phyloP scores from a whole-genome alignment of 2,888 invertebrate species.

The Caenorhabditis zanzibari region DNA sequence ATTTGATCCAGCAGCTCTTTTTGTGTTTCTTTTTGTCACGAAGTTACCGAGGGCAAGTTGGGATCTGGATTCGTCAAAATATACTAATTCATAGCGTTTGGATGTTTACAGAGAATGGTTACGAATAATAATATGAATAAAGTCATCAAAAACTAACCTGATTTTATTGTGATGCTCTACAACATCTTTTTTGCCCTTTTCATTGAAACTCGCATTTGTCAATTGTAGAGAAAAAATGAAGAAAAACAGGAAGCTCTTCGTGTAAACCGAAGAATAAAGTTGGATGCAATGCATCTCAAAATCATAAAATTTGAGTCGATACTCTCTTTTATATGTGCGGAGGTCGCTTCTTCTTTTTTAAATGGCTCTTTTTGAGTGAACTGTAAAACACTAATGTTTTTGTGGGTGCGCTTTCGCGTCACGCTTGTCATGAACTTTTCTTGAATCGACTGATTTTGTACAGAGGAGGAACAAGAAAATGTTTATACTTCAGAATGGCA shows the following conservation, averaged over 20 bases:
- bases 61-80: constrained; percentile 39
- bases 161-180: constrained; percentile 50
- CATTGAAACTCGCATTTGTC: constrained; percentile 22
- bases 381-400: constrained; percentile 29
- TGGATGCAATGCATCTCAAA: constrained; percentile 30
- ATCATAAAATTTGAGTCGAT: constrained; percentile 39
- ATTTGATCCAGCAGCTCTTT: constrained; percentile 46
- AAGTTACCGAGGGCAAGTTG: constrained; percentile 48
- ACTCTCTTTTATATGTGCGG: constrained; percentile 39
- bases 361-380: constrained; percentile 47
- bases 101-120: not conserved
- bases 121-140: too few species aligned
- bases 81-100: too few species aligned
- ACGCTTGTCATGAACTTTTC: not conserved
- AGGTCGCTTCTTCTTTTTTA: constrained; percentile 1
- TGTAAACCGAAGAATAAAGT: constrained; percentile 14
- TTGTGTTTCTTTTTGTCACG: constrained; percentile 45
- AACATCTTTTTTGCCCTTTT: constrained; percentile 16
- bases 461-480: too few species aligned
- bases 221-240: constrained; percentile 4
- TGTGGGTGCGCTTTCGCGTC: not conserved
- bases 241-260: constrained; percentile 7
- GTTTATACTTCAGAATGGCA: too few species aligned
- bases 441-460: too few species aligned
- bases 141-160: constrained; percentile 5